phyloP scores from a whole-genome alignment of 2,888 invertebrate species.

The Galeopsomyia nigrocyanea region DNA sequence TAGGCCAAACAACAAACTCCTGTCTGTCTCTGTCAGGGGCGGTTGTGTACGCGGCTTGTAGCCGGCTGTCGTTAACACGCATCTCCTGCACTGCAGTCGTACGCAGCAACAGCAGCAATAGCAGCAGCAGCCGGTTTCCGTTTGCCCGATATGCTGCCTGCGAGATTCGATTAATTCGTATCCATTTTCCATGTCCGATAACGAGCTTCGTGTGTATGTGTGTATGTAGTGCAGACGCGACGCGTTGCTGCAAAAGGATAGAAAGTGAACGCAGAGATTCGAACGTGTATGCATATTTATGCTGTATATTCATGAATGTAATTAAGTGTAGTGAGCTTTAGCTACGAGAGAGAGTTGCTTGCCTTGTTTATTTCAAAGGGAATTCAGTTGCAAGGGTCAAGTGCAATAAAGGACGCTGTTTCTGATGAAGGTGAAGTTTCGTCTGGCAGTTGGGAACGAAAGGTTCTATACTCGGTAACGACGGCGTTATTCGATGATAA shows the following conservation, averaged over 20 bases:
- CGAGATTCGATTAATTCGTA: slow-evolving; percentile 42
- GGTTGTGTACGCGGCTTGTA: slow-evolving; percentile 5
- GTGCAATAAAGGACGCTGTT: background rate
- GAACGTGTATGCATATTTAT: slow-evolving; percentile 38
- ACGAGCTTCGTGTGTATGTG: slow-evolving; percentile 31
- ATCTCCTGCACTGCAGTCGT: slow-evolving; percentile 3
- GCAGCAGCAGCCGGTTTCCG: slow-evolving; percentile 21
- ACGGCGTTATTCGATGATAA: background rate
- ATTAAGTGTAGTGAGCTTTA: background rate
- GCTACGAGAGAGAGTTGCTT: background rate
- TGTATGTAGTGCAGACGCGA: background rate
- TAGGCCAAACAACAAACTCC: slow-evolving; percentile 1
- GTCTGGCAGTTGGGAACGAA: no score
- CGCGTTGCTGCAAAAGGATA: slow-evolving; percentile 4
- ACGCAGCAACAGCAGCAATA: background rate
- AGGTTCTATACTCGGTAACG: no score
- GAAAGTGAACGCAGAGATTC: slow-evolving; percentile 17
- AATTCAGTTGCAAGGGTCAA: no score
- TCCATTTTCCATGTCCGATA: slow-evolving; percentile 29
- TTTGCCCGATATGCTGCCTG: slow-evolving; percentile 30
- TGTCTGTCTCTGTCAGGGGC: background rate
- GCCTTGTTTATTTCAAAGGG: background rate
- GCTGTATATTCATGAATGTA: slow-evolving; percentile 36
- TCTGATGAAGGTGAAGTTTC: background rate
- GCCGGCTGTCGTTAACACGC: slow-evolving; percentile 36